phyloP scores from a whole-genome alignment of 2,888 invertebrate genomes.

The Epinotia brunnichana region DNA sequence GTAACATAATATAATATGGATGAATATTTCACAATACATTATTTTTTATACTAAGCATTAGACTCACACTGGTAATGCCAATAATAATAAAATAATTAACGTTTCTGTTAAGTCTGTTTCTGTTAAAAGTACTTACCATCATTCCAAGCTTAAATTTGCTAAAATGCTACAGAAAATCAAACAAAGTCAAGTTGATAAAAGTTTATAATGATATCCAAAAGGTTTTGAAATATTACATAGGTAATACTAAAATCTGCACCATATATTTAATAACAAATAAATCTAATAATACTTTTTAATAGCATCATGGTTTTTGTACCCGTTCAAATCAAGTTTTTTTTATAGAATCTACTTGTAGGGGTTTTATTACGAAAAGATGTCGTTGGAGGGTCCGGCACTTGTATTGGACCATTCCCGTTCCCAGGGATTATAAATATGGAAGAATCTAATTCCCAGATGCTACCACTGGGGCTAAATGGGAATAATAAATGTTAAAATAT shows the following conservation, averaged over 20 bases:
- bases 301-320: constrained; percentile 3
- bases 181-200: constrained; percentile 15
- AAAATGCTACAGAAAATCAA: constrained; percentile 25
- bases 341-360: not conserved
- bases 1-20: too few relatives aligned
- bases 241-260: constrained; percentile 14
- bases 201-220: constrained; percentile 34
- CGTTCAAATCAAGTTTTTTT: not conserved
- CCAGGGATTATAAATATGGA: too few relatives aligned
- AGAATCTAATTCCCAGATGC: too few relatives aligned
- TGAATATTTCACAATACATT: too few relatives aligned
- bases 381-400: too few relatives aligned
- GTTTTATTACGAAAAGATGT: too few relatives aligned
- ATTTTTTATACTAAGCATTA: not conserved
- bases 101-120: not conserved
- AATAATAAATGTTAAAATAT: too few relatives aligned
- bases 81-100: not conserved
- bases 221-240: constrained; percentile 22
- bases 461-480: too few relatives aligned
- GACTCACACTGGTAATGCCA: not conserved
- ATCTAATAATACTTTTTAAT: constrained; percentile 35
- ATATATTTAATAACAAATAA: constrained; percentile 28
- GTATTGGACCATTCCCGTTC: too few relatives aligned
- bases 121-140: constrained; percentile 26
- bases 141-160: not conserved